phyloP scores from a whole-genome alignment of 2,888 invertebrate species.

The Erebia palarica region DNA sequence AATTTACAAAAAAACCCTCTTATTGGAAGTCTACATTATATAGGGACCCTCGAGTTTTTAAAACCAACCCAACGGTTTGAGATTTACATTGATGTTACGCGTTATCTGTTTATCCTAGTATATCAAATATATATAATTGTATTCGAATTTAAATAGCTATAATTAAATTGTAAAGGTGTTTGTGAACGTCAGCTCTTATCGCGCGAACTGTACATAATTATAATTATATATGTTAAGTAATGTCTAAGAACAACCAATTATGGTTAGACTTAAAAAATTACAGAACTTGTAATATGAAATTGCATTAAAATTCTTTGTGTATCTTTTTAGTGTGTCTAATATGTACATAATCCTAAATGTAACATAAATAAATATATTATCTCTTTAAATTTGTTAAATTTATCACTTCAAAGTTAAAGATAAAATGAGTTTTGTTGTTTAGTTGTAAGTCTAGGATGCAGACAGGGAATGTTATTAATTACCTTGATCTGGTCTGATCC shows the following conservation, averaged over 20 bases:
- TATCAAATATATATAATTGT: neutral
- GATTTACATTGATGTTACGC: neutral
- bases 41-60: too few species aligned
- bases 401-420: slow-evolving; percentile 53
- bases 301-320: neutral
- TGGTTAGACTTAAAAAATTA: neutral
- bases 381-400: slow-evolving; percentile 30
- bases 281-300: neutral
- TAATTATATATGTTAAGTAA: slow-evolving; percentile 1
- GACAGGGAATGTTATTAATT: slow-evolving; percentile 31
- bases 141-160: neutral
- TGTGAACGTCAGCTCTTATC: slow-evolving; percentile 11
- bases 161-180: neutral
- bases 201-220: slow-evolving; percentile 15
- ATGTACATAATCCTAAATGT: slow-evolving; percentile 29
- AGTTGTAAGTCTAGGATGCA: slow-evolving; percentile 45
- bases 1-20: too few species aligned
- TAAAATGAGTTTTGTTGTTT: slow-evolving; percentile 62
- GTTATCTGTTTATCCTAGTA: neutral
- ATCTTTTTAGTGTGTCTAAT: neutral
- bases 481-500: neutral
- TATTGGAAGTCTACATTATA: too few species aligned
- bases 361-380: slow-evolving; percentile 26
- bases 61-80: too few species aligned
- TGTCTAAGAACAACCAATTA: neutral